Evolutionary conservation across 1,140 invertebrate genomes (phyloP).

Genomic region (Papilio polyxenes): DNA sequence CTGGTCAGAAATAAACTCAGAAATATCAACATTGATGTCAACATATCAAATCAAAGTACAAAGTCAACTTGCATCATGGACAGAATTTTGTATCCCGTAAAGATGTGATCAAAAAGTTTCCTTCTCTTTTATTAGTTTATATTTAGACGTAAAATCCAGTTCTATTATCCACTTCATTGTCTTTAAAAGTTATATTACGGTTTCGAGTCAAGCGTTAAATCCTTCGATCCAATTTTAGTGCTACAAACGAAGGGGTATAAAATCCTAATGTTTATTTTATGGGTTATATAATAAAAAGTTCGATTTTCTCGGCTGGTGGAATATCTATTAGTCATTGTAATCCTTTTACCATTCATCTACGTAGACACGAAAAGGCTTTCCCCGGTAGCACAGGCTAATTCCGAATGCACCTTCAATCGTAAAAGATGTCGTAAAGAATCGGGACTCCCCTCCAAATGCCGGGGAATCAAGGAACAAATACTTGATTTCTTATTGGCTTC

Average conservation of each 20-base stretch:
- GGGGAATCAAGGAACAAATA: slow-evolving; percentile 77
- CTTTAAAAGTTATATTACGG: slow-evolving; percentile 40
- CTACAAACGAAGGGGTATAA: slow-evolving; percentile 39
- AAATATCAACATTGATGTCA: neutral
- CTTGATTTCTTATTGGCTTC: slow-evolving; percentile 80
- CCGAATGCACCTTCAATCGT: slow-evolving; percentile 79
- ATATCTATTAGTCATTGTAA: slow-evolving; percentile 70
- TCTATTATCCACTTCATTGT: slow-evolving; percentile 38
- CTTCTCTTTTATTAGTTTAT: slow-evolving; percentile 35
- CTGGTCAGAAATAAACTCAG: neutral
- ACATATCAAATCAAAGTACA: neutral
- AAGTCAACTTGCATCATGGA: slow-evolving; percentile 4
- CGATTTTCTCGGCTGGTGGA: slow-evolving; percentile 50
- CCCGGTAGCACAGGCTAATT: slow-evolving; percentile 72
- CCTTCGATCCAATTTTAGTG: slow-evolving; percentile 40
- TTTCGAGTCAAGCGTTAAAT: slow-evolving; percentile 38
- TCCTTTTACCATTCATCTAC: slow-evolving; percentile 76
- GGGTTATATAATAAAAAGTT: slow-evolving; percentile 52
- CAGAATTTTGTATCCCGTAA: slow-evolving; percentile 11
- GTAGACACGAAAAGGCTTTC: slow-evolving; percentile 78
- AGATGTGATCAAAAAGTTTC: slow-evolving; percentile 32
- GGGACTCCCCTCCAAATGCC: slow-evolving; percentile 73
- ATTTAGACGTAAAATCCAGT: slow-evolving; percentile 39
- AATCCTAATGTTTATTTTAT: slow-evolving; percentile 40
- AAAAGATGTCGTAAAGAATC: slow-evolving; percentile 80